These are phyloP conservation scores for Cavia aperea DNA, from an alignment of 2,113 vertebrate genomes.

Conservation along the genomic window DNA sequence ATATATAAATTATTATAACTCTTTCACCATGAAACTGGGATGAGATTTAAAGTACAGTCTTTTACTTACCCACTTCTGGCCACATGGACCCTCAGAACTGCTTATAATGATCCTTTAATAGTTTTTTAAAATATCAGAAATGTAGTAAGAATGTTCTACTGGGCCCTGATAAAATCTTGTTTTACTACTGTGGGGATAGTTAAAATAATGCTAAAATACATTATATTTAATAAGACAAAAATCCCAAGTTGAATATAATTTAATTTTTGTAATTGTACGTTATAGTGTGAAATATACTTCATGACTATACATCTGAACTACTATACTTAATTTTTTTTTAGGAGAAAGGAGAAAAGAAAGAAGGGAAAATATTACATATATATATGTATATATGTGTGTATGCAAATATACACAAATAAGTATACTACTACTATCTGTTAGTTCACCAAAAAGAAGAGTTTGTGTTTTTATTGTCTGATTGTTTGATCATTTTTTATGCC, in stretches of 20 bases:
- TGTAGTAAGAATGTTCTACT: neutral
- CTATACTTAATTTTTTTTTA: neutral
- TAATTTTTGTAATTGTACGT: conserved; percentile 10
- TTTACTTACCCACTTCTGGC: neutral
- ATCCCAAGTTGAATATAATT: neutral
- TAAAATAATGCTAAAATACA: conserved; percentile 33
- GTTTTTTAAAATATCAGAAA: conserved; percentile 32
- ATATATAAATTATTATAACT: neutral
- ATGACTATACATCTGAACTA: neutral
- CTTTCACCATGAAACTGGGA: neutral
- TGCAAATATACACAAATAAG: too few species aligned
- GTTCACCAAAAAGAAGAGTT: too few species aligned
- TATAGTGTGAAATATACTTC: conserved; percentile 4
- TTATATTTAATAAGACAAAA: conserved; percentile 14
- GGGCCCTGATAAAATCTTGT: neutral
- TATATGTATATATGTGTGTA: too few species aligned
- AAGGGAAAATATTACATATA: too few species aligned
- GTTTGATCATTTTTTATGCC: too few species aligned
- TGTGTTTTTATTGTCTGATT: too few species aligned
- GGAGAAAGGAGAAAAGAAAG: too few species aligned
- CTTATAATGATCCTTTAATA: neutral
- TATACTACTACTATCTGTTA: too few species aligned
- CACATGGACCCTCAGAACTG: neutral
- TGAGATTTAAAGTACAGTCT: neutral
- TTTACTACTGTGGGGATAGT: conserved; percentile 15